phyloP scores from a whole-genome alignment of 2,888 invertebrate genomes.

The Dione vanillae region DNA sequence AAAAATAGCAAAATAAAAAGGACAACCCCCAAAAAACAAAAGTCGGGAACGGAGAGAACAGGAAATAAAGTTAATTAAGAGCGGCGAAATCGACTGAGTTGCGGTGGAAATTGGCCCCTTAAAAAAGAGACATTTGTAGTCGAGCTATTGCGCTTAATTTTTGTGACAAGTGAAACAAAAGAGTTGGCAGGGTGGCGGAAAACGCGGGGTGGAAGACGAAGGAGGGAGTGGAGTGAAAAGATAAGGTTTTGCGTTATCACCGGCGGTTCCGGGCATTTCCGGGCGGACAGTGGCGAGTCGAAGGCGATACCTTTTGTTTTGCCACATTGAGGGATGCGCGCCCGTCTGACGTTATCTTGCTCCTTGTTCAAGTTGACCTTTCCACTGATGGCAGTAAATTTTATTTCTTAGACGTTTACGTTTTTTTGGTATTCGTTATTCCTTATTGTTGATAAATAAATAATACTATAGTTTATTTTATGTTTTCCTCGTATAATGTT shows the following conservation, averaged over 20 bases:
- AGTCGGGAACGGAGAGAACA: conserved; percentile 80
- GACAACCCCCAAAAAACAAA: conserved; percentile 78
- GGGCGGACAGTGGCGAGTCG: conserved; percentile 77
- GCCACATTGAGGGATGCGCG: conserved; percentile 79
- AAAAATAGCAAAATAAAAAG: conserved; percentile 81
- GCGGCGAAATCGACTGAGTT: conserved; percentile 84
- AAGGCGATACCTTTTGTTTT: conserved; percentile 82
- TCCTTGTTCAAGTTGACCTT: conserved; percentile 73
- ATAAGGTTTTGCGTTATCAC: conserved; percentile 79
- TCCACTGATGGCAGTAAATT: conserved; percentile 78
- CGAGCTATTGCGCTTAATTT: conserved; percentile 83
- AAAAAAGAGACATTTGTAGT: conserved; percentile 84
- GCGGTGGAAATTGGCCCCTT: conserved; percentile 83
- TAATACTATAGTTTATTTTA: conserved; percentile 57
- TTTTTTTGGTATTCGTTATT: conserved; percentile 57
- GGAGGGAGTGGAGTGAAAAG: conserved; percentile 61
- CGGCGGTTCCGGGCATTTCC: conserved; percentile 63
- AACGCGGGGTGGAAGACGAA: conserved; percentile 54
- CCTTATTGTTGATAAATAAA: conserved; percentile 60
- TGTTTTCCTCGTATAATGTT: neutral
- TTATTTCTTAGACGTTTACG: conserved; percentile 72
- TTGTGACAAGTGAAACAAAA: conserved; percentile 85
- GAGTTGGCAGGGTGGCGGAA: conserved; percentile 74
- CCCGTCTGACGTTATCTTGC: conserved; percentile 79
- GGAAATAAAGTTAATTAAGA: conserved; percentile 85